phyloP scores from a whole-genome alignment of 2,888 invertebrate species.

The Drosophila nr. perissopoda region DNA sequence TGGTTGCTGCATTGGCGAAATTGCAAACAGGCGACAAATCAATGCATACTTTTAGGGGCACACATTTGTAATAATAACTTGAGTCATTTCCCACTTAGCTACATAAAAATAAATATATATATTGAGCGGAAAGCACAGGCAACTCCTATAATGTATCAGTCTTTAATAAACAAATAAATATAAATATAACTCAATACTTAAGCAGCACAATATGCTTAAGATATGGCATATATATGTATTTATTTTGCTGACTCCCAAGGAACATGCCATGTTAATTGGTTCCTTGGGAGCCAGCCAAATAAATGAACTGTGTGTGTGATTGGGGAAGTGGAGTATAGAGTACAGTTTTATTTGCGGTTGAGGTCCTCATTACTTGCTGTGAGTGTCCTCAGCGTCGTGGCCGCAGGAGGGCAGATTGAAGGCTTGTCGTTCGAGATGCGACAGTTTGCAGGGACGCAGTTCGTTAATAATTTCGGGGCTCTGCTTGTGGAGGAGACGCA shows the following conservation, averaged over 20 bases:
- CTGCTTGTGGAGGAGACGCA: slow-evolving; percentile 54
- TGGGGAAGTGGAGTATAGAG: neutral
- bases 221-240: neutral
- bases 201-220: neutral
- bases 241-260: neutral
- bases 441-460: slow-evolving; percentile 41
- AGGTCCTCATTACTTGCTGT: slow-evolving; percentile 5
- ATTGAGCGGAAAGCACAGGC: neutral
- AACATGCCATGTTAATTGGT: neutral
- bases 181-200: neutral
- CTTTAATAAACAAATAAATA: neutral
- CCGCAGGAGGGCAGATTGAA: slow-evolving; percentile 40
- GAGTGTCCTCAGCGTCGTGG: slow-evolving; percentile 8
- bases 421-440: slow-evolving; percentile 32
- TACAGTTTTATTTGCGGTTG: neutral
- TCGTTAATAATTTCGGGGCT: slow-evolving; percentile 45
- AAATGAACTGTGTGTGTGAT: neutral
- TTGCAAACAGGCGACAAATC: neutral
- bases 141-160: neutral
- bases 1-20: neutral
- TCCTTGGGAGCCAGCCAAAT: neutral
- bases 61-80: neutral
- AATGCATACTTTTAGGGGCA: neutral
- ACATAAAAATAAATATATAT: neutral
- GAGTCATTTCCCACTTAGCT: neutral